Percentiles rank a stretch among this genome's conserved stretches.
phyloP scores from a whole-genome alignment of 2,888 invertebrate species.

The Drosophila basisetae region DNA sequence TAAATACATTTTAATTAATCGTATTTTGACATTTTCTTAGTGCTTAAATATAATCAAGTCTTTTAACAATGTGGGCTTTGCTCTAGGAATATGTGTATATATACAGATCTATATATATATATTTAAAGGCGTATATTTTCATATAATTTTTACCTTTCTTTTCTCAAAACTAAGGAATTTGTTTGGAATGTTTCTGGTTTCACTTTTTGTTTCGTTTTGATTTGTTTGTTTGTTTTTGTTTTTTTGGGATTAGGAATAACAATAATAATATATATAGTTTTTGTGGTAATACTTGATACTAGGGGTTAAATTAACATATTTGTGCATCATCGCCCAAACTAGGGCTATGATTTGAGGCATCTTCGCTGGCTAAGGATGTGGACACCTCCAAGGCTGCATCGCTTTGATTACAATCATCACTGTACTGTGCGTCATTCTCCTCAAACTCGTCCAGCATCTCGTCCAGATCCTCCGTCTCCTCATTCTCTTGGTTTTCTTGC shows the following conservation, averaged over 20 bases:
- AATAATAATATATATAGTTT: constrained; percentile 37
- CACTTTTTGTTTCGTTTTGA: neutral
- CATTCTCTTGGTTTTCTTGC: constrained; percentile 34
- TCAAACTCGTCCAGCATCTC: constrained; percentile 14
- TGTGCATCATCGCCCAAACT: constrained; percentile 40
- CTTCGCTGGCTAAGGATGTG: constrained; percentile 44
- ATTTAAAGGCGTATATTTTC: constrained; percentile 15
- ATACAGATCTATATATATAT: constrained; percentile 31
- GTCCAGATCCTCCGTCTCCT: constrained; percentile 33
- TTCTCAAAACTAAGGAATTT: constrained; percentile 68
- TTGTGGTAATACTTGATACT: constrained; percentile 65
- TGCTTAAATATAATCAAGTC: constrained; percentile 81
- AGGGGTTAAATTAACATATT: constrained; percentile 42
- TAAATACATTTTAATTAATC: constrained; percentile 57
- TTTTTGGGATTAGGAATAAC: constrained; percentile 34
- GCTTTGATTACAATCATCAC: constrained; percentile 42
- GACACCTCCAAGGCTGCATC: constrained; percentile 45
- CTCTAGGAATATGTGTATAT: constrained; percentile 65
- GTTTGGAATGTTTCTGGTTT: constrained; percentile 62
- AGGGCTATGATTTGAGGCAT: constrained; percentile 27
- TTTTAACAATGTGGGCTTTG: constrained; percentile 76
- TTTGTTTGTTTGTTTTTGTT: neutral
- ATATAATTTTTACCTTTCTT: constrained; percentile 10
- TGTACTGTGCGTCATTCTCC: constrained; percentile 34
- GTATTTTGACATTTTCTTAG: constrained; percentile 50